Conservation (phyloP, 2,113 vertebrate species). For the Calonectris borealis region DNA sequence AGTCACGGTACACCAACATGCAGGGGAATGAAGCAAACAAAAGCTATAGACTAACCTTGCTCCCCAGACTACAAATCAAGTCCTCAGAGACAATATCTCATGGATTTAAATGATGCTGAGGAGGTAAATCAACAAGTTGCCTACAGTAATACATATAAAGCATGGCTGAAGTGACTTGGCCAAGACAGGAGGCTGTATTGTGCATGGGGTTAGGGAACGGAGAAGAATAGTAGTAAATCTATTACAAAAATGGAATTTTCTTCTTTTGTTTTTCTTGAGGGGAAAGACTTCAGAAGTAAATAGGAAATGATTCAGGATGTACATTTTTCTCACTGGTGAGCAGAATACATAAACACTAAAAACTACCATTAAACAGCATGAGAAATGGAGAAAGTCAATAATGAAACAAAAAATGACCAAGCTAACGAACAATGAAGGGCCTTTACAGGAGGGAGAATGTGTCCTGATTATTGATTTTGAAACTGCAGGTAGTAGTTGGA, state of each 20-base stretch:
- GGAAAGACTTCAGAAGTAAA: not conserved
- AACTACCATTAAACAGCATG: not conserved
- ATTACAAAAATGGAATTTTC: not conserved
- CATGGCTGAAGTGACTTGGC: not conserved
- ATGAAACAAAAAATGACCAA: not conserved
- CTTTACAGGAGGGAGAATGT: not conserved
- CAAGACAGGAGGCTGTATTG: not conserved
- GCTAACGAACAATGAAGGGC: not conserved
- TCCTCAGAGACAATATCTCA: not conserved
- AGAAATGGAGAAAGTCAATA: constrained; percentile 1
- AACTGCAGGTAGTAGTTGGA: not conserved
- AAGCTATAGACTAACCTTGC: not conserved
- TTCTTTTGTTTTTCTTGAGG: not conserved
- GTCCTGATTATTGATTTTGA: not conserved
- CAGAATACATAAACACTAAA: not conserved
- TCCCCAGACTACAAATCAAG: not conserved
- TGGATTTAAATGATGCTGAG: not conserved
- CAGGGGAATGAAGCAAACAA: not conserved
- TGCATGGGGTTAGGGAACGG: not conserved
- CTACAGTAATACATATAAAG: not conserved
- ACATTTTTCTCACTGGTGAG: not conserved
- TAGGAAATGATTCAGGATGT: not conserved
- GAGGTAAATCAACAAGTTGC: not conserved
- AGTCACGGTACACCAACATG: not conserved
- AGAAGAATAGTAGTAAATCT: not conserved